A percentile compares a stretch with the other conserved stretches of the same genome.
Evolutionary conservation across 2,113 vertebrate species (phyloP).

Genomic region (Trogon surrucura): DNA sequence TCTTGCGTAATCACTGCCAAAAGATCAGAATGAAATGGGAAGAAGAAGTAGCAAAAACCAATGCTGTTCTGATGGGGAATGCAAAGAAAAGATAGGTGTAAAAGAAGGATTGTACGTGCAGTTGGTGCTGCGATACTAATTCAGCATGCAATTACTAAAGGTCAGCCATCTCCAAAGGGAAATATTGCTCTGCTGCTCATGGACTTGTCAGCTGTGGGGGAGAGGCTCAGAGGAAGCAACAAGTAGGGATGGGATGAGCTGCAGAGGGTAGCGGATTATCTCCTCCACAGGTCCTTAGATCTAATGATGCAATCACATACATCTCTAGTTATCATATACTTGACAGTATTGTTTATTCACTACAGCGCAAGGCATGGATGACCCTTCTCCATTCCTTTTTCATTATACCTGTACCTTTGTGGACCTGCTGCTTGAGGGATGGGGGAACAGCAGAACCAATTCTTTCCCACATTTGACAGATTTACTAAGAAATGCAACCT

Average conservation of each 20-base stretch:
- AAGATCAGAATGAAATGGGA: constrained; percentile 2
- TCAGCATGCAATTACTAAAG: constrained; percentile 20
- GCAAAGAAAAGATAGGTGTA: neutral
- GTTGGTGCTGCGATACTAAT: neutral
- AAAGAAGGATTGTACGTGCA: neutral
- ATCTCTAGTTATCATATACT: neutral
- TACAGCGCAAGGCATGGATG: neutral
- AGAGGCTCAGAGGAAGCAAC: neutral
- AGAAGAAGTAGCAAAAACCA: neutral
- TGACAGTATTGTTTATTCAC: neutral
- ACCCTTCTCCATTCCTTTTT: neutral
- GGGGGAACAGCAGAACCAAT: neutral
- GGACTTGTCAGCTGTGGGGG: neutral
- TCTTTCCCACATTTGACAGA: neutral
- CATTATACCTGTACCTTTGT: neutral
- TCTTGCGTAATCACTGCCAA: neutral
- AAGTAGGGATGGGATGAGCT: neutral
- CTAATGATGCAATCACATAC: neutral
- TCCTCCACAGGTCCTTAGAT: neutral
- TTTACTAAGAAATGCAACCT: neutral
- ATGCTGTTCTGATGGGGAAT: neutral
- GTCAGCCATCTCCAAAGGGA: constrained; percentile 2
- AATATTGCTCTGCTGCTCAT: neutral
- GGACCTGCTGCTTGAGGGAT: neutral
- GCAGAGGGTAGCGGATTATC: neutral